A percentile compares a stretch with the other conserved stretches of the same genome.
Evolutionary conservation across 2,888 invertebrate genomes (phyloP).

Genomic region (Horisme vitalbata): DNA sequence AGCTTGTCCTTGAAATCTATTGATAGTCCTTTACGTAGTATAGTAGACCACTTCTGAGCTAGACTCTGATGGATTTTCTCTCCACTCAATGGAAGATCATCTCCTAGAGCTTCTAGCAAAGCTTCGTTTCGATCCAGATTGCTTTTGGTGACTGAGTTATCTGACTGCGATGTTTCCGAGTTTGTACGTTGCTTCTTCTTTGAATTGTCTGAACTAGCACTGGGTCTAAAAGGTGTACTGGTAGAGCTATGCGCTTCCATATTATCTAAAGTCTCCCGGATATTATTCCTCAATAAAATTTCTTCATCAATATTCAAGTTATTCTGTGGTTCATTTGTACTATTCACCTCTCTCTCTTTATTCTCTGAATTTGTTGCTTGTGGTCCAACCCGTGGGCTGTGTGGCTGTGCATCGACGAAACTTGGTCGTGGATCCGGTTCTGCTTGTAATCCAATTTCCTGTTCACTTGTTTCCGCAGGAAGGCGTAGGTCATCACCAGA

Average conservation of each 20-base stretch:
- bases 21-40: slow-evolving; percentile 12
- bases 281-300: neutral
- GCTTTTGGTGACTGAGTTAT: neutral
- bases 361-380: neutral
- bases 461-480: too few species aligned
- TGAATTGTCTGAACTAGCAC: neutral
- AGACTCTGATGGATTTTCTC: slow-evolving; percentile 8
- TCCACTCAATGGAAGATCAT: slow-evolving; percentile 9
- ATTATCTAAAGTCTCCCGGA: neutral
- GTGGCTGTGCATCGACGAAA: neutral
- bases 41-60: slow-evolving; percentile 8
- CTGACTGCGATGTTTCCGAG: slow-evolving; percentile 1
- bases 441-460: too few species aligned
- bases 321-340: neutral
- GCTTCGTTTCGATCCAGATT: slow-evolving; percentile 2
- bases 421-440: neutral
- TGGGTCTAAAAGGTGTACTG: neutral
- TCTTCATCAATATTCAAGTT: neutral
- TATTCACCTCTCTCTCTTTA: too few species aligned
- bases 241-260: neutral
- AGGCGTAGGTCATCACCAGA: too few species aligned
- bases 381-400: too few species aligned
- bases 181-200: slow-evolving; percentile 3
- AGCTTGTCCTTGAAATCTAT: slow-evolving; percentile 6
- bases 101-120: slow-evolving; percentile 11